Conservation (phyloP, 2,113 vertebrate species). For the Tauraco erythrolophus region DNA sequence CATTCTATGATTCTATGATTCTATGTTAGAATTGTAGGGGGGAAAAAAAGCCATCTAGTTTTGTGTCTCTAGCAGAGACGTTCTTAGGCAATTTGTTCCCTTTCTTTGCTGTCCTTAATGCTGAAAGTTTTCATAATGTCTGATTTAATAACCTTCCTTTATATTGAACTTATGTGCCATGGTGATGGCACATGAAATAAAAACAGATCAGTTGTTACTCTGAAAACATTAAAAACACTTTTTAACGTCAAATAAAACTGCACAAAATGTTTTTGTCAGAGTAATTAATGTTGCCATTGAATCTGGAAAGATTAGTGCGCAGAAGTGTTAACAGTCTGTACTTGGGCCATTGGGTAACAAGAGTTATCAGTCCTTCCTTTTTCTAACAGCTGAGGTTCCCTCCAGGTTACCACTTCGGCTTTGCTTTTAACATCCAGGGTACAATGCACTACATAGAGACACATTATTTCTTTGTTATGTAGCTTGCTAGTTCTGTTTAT, state of each 20-base stretch:
- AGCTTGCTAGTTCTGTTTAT: background rate
- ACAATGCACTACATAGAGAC: background rate
- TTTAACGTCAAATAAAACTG: background rate
- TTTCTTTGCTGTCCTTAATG: background rate
- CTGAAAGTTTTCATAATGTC: background rate
- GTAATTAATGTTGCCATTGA: background rate
- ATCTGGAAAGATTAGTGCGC: background rate
- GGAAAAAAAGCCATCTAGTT: background rate
- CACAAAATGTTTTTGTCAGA: background rate
- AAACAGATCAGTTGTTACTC: background rate
- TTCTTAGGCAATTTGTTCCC: background rate
- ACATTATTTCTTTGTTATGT: background rate
- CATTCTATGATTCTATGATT: too few species aligned
- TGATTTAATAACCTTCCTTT: background rate
- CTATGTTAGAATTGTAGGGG: background rate
- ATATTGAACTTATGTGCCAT: background rate
- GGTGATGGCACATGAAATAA: background rate
- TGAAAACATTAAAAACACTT: background rate
- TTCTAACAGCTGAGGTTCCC: background rate
- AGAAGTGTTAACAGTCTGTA: background rate
- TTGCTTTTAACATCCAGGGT: background rate
- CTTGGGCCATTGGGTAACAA: background rate
- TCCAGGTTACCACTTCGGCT: background rate
- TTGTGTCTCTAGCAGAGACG: background rate
- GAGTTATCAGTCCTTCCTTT: background rate